These are phyloP conservation scores for Pemphigus obesinymphae DNA, from an alignment of 1,140 invertebrate genomes.

Conservation along the genomic window DNA sequence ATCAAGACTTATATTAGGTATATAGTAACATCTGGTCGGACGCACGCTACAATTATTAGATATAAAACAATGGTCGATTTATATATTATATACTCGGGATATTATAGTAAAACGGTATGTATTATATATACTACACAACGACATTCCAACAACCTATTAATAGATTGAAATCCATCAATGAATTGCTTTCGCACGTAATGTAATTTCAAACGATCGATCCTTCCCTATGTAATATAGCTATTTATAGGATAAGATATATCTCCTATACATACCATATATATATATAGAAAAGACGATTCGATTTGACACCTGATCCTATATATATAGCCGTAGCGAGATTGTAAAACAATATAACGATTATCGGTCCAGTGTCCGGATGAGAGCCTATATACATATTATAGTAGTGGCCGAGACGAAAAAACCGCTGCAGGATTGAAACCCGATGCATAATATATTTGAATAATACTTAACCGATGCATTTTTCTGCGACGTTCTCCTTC, in stretches of 20 bases:
- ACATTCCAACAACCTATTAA: neutral
- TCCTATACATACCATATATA: neutral
- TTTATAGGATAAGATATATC: no score
- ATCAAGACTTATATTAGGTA: neutral
- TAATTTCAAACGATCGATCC: neutral
- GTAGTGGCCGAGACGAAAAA: no score
- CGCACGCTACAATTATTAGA: neutral
- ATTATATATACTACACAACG: no score
- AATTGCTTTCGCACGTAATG: neutral
- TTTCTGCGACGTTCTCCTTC: neutral
- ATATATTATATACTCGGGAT: neutral
- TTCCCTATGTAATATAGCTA: no score
- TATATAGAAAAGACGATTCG: neutral
- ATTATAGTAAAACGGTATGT: no score
- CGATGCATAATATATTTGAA: no score
- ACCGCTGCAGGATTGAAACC: neutral
- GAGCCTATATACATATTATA: no score
- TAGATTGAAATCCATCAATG: slow-evolving; percentile 2
- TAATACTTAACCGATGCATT: neutral
- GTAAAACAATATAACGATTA: no score
- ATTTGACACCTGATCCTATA: no score
- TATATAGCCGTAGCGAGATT: no score
- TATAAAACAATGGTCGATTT: no score
- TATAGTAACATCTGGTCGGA: neutral
- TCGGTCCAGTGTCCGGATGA: no score